A percentile compares a stretch with the other conserved stretches of the same genome.
Evolutionary conservation across 2,888 invertebrate genomes (phyloP).

Genomic region (Notocelia uddmanniana): DNA sequence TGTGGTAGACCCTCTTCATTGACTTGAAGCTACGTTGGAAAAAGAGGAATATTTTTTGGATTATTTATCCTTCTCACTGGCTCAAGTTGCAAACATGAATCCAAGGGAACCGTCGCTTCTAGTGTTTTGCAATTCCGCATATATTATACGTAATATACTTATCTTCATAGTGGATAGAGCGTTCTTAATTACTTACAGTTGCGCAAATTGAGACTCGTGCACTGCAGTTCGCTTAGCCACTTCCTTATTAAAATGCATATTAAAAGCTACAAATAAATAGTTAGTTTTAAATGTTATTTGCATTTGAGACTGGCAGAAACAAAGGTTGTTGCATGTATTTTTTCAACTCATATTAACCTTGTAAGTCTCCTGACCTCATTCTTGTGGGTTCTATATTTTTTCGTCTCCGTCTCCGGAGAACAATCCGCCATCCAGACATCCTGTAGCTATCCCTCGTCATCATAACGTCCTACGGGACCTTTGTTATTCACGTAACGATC

Average conservation of each 20-base stretch:
- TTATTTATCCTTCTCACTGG: neutral
- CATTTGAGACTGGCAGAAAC: neutral
- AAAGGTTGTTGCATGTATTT: neutral
- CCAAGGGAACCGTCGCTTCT: conserved; percentile 6
- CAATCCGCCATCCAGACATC: too few species aligned
- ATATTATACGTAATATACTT: conserved; percentile 14
- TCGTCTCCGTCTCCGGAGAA: too few species aligned
- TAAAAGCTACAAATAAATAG: conserved; percentile 8
- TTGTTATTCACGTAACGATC: too few species aligned
- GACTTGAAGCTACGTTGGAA: too few species aligned
- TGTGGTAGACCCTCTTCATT: too few species aligned
- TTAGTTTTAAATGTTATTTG: conserved; percentile 4
- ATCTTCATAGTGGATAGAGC: conserved; percentile 19
- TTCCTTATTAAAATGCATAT: conserved; percentile 35
- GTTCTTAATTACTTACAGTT: conserved; percentile 31
- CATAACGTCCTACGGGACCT: too few species aligned
- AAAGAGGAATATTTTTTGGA: neutral
- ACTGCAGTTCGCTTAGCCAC: neutral
- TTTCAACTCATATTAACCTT: too few species aligned
- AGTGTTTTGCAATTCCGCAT: conserved; percentile 8
- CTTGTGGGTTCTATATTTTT: too few species aligned
- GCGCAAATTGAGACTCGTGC: conserved; percentile 16
- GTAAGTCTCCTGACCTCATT: too few species aligned
- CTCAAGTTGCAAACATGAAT: neutral
- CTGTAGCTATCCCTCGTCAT: too few species aligned